Conservation (phyloP, 2,888 invertebrate species). For the Agapostemon virescens region DNA sequence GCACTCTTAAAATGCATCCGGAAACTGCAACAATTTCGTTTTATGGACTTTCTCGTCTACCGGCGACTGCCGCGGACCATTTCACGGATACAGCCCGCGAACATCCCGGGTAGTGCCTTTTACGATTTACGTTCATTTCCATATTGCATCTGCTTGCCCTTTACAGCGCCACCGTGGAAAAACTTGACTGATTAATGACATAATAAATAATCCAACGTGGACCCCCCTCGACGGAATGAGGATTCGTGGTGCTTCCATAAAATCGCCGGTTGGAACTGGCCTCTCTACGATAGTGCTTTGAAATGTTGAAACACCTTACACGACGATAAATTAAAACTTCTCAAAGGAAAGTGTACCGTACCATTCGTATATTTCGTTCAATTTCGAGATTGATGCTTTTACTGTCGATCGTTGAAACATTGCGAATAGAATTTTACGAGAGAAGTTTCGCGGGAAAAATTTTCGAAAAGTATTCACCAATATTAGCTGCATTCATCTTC, state of each 20-base stretch:
- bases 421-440: background rate
- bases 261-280: slow-evolving; percentile 20
- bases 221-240: slow-evolving; percentile 55
- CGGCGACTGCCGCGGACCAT: slow-evolving; percentile 55
- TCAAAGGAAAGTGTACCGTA: background rate
- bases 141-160: slow-evolving; percentile 69
- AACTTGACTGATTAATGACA: slow-evolving; percentile 70
- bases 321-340: slow-evolving; percentile 13
- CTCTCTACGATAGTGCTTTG: slow-evolving; percentile 36
- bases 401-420: background rate
- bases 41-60: slow-evolving; percentile 72
- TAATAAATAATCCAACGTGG: slow-evolving; percentile 68
- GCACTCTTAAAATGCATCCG: slow-evolving; percentile 56
- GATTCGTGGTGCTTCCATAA: slow-evolving; percentile 59
- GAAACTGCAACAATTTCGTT: slow-evolving; percentile 73
- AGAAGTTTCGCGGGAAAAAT: background rate
- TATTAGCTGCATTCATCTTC: background rate
- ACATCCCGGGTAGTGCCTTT: slow-evolving; percentile 66
- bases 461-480: background rate
- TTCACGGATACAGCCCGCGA: slow-evolving; percentile 63
- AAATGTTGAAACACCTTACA: background rate
- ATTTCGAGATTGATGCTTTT: background rate
- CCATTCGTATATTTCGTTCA: background rate
- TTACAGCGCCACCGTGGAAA: slow-evolving; percentile 59
- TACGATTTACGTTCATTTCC: slow-evolving; percentile 77